Base-by-base conservation (phyloP, 2,888 invertebrate species). In the Galerucella calmariensis region DNA sequence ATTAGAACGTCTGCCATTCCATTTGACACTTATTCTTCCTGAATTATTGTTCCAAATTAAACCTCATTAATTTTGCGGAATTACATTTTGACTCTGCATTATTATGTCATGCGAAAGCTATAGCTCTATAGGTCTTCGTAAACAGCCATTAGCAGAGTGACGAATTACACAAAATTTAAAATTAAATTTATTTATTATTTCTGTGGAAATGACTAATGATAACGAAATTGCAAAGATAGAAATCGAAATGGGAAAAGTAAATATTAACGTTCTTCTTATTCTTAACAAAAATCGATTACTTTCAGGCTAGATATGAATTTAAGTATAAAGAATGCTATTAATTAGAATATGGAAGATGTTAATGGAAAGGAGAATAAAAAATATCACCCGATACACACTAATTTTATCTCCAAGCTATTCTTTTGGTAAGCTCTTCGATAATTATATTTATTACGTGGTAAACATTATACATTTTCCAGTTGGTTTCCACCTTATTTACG, bases 401-500 rank as follows among this genome's bases (percentile, higher is more conserved):
- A 76, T 27, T 53, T 77, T 59, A 14, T 79, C 20, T 76, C 78
- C 14, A 75, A 71, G 20, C 9, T 75, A 65, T 78, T 75, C 71
- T 79, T 77, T 53, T 75, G 72, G 79, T 79, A 74, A 77, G 78
- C 68, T n/a, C 3, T 51, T 35, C 35, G 5, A n/a, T 51, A 1
- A 48, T 48, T 12, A 35, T 8, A 35, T 2, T 35, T 35, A 8
- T 5, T 35, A 8, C 8, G 2, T 1, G 48, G 12, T 48, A 12
- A 48, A 0, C 14, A 14, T 53, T 11, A n/a, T 67, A 56, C 35
- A 56, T 56, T 53, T 84, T 87, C 68, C 79, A 90, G 90, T 82
- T 90, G 90, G 89, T 84, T 89, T 2, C 82, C 88, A 65, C 88
- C 88, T 5, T 81, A 88, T 41, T 89, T 90, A 79, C 80, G 84